Percentiles rank a stretch among this genome's conserved stretches.
Evolutionary conservation across 2,888 invertebrate genomes (phyloP).

Genomic region (Druceiella hillmani): DNA sequence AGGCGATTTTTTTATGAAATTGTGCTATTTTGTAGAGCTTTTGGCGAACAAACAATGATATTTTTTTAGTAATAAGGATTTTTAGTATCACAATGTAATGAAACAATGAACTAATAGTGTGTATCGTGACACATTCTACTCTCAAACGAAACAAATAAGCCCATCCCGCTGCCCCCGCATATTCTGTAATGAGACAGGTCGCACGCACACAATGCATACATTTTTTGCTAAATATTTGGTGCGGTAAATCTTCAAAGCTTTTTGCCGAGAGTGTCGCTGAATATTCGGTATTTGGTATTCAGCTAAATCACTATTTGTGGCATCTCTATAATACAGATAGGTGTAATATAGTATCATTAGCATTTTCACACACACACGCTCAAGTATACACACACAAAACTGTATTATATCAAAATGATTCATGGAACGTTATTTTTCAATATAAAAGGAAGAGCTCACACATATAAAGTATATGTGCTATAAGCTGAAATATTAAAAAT

Average conservation of each 20-base stretch:
- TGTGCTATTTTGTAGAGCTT: constrained; percentile 13
- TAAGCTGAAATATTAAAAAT: too few species aligned
- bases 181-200: constrained; percentile 3
- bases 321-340: constrained; percentile 6
- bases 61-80: constrained; percentile 10
- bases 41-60: constrained; percentile 14
- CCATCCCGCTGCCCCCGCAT: constrained; percentile 6
- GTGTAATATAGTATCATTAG: too few species aligned
- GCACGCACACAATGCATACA: constrained; percentile 6
- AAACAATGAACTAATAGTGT: constrained; percentile 6
- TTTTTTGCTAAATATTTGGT: constrained; percentile 15
- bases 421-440: too few species aligned
- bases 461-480: too few species aligned
- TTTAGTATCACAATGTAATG: constrained; percentile 6
- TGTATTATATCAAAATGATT: too few species aligned
- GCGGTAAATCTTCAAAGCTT: too few species aligned
- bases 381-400: too few species aligned
- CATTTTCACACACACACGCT: too few species aligned
- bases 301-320: constrained; percentile 18
- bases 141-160: constrained; percentile 8
- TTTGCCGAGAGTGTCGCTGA: constrained; percentile 17
- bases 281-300: constrained; percentile 21
- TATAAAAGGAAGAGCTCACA: too few species aligned
- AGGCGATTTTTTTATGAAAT: constrained; percentile 13
- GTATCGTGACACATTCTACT: constrained; percentile 9